phyloP scores from a whole-genome alignment of 2,797 vertebrate species.

The Benthosema pterotum region DNA sequence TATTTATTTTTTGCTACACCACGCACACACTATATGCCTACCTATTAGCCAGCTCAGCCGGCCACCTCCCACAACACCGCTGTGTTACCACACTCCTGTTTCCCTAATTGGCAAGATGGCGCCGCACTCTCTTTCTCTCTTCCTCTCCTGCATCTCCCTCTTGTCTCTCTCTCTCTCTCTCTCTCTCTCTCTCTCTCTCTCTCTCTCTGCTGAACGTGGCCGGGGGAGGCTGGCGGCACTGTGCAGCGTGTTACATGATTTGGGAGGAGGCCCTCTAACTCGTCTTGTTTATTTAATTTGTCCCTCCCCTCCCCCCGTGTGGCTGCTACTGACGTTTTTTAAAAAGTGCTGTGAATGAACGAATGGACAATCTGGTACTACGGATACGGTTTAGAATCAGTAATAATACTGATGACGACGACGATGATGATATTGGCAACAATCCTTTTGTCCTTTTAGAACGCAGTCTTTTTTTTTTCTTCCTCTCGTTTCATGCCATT shows the following conservation, averaged over 20 bases:
- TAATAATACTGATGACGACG: conserved; percentile 38
- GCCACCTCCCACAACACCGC: conserved; percentile 20
- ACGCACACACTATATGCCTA: conserved; percentile 34
- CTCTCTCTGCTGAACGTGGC: conserved; percentile 17
- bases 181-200: conserved; percentile 13
- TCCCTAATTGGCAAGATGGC: not conserved
- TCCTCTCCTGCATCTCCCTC: conserved; percentile 9
- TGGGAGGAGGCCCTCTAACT: conserved; percentile 42
- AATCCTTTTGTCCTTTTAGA: conserved; percentile 45
- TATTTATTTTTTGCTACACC: conserved; percentile 17
- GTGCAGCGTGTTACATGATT: conserved; percentile 47
- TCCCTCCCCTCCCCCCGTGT: conserved; percentile 62
- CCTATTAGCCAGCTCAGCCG: conserved; percentile 12
- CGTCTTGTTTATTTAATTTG: conserved; percentile 50
- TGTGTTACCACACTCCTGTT: conserved; percentile 49
- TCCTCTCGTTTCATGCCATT: conserved; percentile 81
- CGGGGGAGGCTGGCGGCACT: conserved; percentile 54
- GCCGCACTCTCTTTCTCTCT: not conserved
- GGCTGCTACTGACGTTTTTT: conserved; percentile 79
- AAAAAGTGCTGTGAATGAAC: conserved; percentile 78
- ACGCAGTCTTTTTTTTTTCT: conserved; percentile 72
- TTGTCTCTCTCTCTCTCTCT: conserved; percentile 19
- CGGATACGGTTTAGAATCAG: conserved; percentile 40
- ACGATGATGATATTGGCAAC: conserved; percentile 42
- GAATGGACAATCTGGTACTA: conserved; percentile 53